These are phyloP conservation scores for Ciconia boyciana DNA, from an alignment of 2,113 vertebrate species.

Conservation along the genomic window DNA sequence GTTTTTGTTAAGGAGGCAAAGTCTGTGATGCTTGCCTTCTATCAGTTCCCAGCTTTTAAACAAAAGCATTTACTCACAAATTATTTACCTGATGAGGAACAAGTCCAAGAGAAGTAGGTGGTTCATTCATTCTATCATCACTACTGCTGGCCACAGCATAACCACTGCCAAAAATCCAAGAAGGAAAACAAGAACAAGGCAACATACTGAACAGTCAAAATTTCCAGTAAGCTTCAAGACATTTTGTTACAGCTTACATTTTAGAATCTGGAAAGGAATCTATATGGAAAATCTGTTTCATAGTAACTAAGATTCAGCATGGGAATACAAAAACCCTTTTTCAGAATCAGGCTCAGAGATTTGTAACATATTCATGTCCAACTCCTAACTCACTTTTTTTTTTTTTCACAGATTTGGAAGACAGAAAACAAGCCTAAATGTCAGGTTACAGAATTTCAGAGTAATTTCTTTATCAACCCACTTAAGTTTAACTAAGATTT, in stretches of 20 bases:
- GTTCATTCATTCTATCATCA: slow-evolving; percentile 97
- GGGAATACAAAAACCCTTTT: background rate
- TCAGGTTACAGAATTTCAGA: background rate
- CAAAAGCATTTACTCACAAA: background rate
- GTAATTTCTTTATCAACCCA: background rate
- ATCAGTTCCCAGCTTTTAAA: background rate
- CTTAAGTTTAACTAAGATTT: background rate
- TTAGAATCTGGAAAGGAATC: background rate
- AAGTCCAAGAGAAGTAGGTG: slow-evolving; percentile 93
- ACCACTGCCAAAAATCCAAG: slow-evolving; percentile 77
- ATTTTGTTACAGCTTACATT: background rate
- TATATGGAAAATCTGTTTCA: background rate
- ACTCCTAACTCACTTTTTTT: background rate
- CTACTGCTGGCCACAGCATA: slow-evolving; percentile 97
- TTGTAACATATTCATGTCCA: background rate
- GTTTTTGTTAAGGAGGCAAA: background rate
- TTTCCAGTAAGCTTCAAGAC: background rate
- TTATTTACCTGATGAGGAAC: slow-evolving; percentile 95
- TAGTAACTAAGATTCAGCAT: background rate
- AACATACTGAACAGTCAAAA: background rate
- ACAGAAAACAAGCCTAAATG: background rate
- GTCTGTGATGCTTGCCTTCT: background rate
- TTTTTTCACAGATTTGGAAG: background rate
- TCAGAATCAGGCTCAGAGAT: background rate
- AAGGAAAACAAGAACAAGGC: slow-evolving; percentile 17